Evolutionary conservation across 1,140 invertebrate species (phyloP).

Genomic region (Neocloeon triangulifer): DNA sequence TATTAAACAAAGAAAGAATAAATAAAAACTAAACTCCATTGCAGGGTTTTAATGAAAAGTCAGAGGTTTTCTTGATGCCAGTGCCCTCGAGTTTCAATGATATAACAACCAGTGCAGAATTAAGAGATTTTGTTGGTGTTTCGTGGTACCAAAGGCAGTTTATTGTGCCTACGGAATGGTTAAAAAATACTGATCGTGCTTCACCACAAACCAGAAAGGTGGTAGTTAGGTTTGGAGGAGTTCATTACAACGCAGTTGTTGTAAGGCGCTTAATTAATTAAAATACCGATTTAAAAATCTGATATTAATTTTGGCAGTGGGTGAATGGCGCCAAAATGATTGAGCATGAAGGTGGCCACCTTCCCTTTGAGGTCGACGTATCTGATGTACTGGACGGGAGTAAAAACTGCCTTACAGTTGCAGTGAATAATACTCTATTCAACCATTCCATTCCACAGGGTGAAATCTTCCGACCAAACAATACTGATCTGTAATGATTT

Average conservation of each 20-base stretch:
- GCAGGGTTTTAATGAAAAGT: no score
- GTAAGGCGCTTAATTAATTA: slow-evolving; percentile 6
- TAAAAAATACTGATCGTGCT: no score
- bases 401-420: slow-evolving; percentile 28
- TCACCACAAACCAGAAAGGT: no score
- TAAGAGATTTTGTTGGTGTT: slow-evolving; percentile 37
- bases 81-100: slow-evolving; percentile 41
- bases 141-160: slow-evolving; percentile 24
- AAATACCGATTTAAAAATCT: slow-evolving; percentile 3
- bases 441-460: slow-evolving; percentile 23
- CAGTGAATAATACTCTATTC: slow-evolving; percentile 39
- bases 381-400: slow-evolving; percentile 9
- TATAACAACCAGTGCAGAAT: slow-evolving; percentile 23
- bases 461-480: not conserved
- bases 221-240: slow-evolving; percentile 24
- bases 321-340: slow-evolving; percentile 26
- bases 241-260: slow-evolving; percentile 26
- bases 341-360: slow-evolving; percentile 33
- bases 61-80: no score
- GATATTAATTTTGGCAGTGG: slow-evolving; percentile 19
- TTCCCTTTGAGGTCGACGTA: slow-evolving; percentile 35
- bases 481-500: not conserved
- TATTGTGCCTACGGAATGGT: slow-evolving; percentile 19
- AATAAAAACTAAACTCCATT: no score
- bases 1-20: no score